phyloP scores from a whole-genome alignment of 23 tunicate genomes.

The Aplidium turbinatum region DNA sequence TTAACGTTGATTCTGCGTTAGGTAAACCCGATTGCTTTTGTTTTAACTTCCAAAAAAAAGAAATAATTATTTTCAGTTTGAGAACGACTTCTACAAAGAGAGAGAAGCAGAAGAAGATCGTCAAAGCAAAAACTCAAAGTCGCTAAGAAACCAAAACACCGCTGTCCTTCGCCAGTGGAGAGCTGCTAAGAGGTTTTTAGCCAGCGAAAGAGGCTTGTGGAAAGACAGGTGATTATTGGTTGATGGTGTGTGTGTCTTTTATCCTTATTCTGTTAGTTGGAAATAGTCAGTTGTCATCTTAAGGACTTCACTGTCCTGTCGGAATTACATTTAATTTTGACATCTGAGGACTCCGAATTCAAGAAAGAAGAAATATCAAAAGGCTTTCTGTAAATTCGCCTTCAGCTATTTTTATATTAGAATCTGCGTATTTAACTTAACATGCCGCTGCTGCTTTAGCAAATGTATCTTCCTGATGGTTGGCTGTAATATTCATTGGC shows the following conservation, averaged over 20 bases:
- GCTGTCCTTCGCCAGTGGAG: slow-evolving; percentile 85
- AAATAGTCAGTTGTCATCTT: too few species aligned
- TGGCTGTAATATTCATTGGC: too few species aligned
- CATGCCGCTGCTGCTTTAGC: too few species aligned
- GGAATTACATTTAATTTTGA: too few species aligned
- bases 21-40: not conserved
- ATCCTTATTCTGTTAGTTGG: too few species aligned
- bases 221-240: slow-evolving; percentile 47
- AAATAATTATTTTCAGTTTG: slow-evolving; percentile 50
- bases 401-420: too few species aligned
- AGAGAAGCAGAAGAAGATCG: slow-evolving; percentile 62
- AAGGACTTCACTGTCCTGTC: too few species aligned
- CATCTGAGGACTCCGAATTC: too few species aligned
- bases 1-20: not conserved
- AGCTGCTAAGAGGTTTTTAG: slow-evolving; percentile 69
- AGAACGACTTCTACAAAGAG: slow-evolving; percentile 48
- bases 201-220: slow-evolving; percentile 90
- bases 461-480: too few species aligned
- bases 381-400: too few species aligned
- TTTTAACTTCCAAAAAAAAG: not conserved
- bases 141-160: slow-evolving; percentile 73
- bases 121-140: slow-evolving; percentile 71
- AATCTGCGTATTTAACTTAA: too few species aligned
- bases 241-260: not conserved
- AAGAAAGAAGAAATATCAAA: too few species aligned